Conservation (phyloP, 2,113 vertebrate species). For the Amia ocellicauda region DNA sequence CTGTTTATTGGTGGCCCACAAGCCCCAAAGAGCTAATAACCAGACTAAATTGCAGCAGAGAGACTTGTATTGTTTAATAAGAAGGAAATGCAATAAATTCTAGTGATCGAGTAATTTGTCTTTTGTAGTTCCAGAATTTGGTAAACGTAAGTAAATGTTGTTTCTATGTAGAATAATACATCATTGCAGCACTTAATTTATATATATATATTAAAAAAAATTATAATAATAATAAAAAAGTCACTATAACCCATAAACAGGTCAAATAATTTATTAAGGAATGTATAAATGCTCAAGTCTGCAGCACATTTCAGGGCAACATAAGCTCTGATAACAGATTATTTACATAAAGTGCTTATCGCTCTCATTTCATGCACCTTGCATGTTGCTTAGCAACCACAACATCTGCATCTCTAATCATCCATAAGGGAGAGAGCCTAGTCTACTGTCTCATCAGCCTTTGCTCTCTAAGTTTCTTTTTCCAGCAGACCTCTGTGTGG, state of each 20-base stretch:
- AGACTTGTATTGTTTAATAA: too few species aligned
- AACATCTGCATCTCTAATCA: slow-evolving; percentile 45
- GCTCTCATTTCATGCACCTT: slow-evolving; percentile 32
- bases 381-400: slow-evolving; percentile 55
- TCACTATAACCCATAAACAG: slow-evolving; percentile 10
- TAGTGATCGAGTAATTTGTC: too few species aligned
- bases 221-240: slow-evolving; percentile 9
- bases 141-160: too few species aligned
- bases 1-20: too few species aligned
- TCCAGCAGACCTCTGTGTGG: not conserved
- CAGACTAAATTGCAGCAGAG: too few species aligned
- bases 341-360: slow-evolving; percentile 49
- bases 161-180: too few species aligned
- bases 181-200: not conserved
- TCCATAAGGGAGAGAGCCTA: slow-evolving; percentile 9
- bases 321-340: slow-evolving; percentile 11
- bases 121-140: too few species aligned
- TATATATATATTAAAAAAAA: too few species aligned
- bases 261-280: slow-evolving; percentile 11
- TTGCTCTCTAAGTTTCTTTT: not conserved
- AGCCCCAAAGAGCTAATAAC: too few species aligned
- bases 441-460: not conserved
- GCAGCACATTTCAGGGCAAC: not conserved
- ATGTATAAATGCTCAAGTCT: not conserved
- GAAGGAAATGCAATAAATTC: too few species aligned